Conservation (phyloP, 1,140 invertebrate genomes). For the Magallana angulata region DNA sequence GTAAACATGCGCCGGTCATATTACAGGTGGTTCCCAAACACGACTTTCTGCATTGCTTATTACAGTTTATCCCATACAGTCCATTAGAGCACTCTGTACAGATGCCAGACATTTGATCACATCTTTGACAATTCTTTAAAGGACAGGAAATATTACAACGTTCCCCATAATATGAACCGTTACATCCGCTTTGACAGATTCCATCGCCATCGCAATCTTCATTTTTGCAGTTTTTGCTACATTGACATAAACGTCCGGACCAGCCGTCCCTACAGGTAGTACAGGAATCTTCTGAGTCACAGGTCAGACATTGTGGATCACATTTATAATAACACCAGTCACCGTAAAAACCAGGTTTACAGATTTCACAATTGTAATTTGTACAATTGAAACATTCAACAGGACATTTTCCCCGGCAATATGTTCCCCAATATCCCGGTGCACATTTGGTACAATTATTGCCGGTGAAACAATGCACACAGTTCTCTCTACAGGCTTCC, state of each 20-base stretch:
- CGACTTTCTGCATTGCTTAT: background rate
- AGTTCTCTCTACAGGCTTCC: background rate
- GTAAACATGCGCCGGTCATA: background rate
- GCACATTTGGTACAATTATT: background rate
- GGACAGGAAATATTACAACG: background rate
- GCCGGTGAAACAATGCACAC: background rate
- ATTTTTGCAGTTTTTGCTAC: background rate
- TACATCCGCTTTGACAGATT: background rate
- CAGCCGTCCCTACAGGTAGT: background rate
- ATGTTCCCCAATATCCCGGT: background rate
- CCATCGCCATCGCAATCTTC: background rate
- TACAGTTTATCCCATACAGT: background rate
- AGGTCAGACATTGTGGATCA: background rate
- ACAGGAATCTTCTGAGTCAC: background rate
- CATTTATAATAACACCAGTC: background rate
- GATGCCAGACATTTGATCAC: background rate
- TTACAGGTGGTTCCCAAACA: background rate
- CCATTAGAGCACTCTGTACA: background rate
- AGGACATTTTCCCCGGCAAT: background rate
- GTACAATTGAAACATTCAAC: background rate
- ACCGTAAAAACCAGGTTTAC: background rate
- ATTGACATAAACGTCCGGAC: background rate
- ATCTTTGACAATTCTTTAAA: background rate
- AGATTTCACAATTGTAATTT: background rate
- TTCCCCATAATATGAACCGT: background rate